Evolutionary conservation across 2,888 invertebrate genomes (phyloP), one percentile per base, ranked within the genome.

Genomic region (Drosophila colorata): DNA sequence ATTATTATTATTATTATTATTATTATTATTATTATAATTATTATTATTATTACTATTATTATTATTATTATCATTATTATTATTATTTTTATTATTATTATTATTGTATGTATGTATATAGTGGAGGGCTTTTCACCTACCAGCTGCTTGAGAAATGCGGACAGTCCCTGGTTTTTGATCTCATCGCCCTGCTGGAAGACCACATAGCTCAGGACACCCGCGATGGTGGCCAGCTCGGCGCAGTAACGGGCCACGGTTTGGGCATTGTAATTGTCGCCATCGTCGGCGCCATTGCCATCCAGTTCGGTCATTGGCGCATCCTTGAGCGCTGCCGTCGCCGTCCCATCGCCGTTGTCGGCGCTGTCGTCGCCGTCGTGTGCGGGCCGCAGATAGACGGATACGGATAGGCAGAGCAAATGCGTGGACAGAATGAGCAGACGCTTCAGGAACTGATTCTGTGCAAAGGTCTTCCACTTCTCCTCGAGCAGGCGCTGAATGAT

Each of bases 401-500:
- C 93, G 25, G 98, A 98, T 31, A 99, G 94, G 47, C 96, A 95
- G 0, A 98, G 93, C 63, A 99, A 93, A 92, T 99, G 99, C 25
- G 97, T 94, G 88, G 96, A 94, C 48, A 99, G 94, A 80, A 99
- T 96, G 33, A 97, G 94, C 25, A 99, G 94, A 37, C 98, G 95
- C 92, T 98, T 97, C 67, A 98, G 93, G 91, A 99, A 98, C 93
- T 98, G 98, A 87, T 96, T 96, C 93, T 97, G 95, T 25, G 98
- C 99, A 93, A 98, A 99, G 0, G 98, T 98, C 93, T 99, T 99
- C 99, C 99, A 99, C 92, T 99, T 99, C 92, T 99, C 99, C 92
- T 99, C 99, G 16, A 99, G 94, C 49, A 99, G 93, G 87, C 98
- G 95, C 91, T 99, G 98, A 89, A 99, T 99, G 60, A 99, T 99